Conservation (phyloP, 2,888 invertebrate species). For the Lithophane semibrunnea region DNA sequence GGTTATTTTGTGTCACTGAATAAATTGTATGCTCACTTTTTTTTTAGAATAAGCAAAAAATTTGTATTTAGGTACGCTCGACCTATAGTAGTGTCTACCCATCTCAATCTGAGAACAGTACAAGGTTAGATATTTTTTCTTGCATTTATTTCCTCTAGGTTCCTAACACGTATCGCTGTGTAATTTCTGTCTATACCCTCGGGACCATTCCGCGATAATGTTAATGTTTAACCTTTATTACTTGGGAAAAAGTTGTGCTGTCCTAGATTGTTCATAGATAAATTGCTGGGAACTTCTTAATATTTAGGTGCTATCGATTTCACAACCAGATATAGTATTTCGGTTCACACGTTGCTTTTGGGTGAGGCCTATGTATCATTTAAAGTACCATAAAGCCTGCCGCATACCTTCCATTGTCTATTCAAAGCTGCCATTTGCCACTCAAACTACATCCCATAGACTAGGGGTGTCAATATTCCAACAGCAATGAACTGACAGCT, state of each 20-base stretch:
- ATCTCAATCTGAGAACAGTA: background rate
- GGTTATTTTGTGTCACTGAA: background rate
- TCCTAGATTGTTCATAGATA: constrained; percentile 32
- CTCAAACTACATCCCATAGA: background rate
- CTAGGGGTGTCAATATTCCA: background rate
- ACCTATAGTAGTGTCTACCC: background rate
- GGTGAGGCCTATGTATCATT: background rate
- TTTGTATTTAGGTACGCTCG: background rate
- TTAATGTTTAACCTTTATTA: constrained; percentile 29
- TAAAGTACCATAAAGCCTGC: background rate
- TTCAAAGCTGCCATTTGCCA: background rate
- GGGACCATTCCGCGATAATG: constrained; percentile 9
- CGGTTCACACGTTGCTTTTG: background rate
- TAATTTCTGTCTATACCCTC: constrained; percentile 6
- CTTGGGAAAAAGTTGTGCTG: constrained; percentile 10
- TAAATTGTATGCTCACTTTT: background rate
- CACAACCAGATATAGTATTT: constrained; percentile 1
- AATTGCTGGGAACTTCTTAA: constrained; percentile 41
- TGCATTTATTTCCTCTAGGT: background rate
- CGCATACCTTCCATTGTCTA: background rate
- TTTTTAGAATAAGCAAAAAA: background rate
- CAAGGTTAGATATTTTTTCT: background rate
- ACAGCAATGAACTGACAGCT: background rate
- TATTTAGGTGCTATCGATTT: constrained; percentile 23
- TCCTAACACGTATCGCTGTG: constrained; percentile 6